Conservation (phyloP, 1,140 invertebrate species). For the Leptinotarsa undecemlineata region DNA sequence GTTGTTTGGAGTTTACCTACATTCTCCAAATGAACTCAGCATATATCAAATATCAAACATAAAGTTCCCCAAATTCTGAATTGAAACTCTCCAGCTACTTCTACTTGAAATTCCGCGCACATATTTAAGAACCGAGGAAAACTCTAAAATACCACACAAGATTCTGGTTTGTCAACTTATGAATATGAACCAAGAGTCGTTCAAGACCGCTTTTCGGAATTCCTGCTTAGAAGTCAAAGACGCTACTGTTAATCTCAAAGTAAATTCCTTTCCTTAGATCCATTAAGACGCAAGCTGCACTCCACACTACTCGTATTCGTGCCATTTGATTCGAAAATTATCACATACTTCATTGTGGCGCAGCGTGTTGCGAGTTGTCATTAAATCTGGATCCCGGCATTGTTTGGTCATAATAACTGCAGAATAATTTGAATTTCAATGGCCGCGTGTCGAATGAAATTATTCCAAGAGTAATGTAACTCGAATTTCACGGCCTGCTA, state of each 20-base stretch:
- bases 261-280: background rate
- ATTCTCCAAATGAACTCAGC: no score
- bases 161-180: no score
- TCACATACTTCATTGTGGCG: slow-evolving; percentile 19
- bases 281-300: slow-evolving; percentile 9
- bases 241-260: background rate
- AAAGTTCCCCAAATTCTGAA: no score
- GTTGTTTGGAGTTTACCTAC: no score
- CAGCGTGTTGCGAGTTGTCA: slow-evolving; percentile 13
- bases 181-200: no score
- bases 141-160: no score
- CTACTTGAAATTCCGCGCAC: no score
- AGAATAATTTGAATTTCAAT: slow-evolving; percentile 21
- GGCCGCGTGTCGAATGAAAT: slow-evolving; percentile 15
- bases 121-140: no score
- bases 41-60: no score
- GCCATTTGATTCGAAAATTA: slow-evolving; percentile 12
- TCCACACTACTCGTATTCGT: background rate
- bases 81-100: no score
- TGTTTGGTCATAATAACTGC: slow-evolving; percentile 19
- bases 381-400: slow-evolving; percentile 18
- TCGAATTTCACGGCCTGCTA: background rate
- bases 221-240: background rate
- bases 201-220: background rate
- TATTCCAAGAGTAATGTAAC: slow-evolving; percentile 2